Conservation (phyloP, 2,888 invertebrate genomes). For the Barypeithes pellucidus region DNA sequence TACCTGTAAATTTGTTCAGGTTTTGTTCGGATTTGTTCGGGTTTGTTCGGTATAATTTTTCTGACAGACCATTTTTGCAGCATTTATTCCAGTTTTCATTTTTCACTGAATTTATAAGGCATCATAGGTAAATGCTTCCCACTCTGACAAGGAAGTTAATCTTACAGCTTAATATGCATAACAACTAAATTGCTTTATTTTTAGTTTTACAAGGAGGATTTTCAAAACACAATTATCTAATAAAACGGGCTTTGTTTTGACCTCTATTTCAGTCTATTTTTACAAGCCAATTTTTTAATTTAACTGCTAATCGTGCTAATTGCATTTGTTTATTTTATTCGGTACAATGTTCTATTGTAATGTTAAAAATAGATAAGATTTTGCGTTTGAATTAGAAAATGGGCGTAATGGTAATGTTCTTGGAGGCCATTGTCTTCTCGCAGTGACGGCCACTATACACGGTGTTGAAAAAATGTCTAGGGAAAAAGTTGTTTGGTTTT, state of each 20-base stretch:
- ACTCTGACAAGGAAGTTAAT: slow-evolving; percentile 7
- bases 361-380: slow-evolving; percentile 7
- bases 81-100: too few relatives aligned
- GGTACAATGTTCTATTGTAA: not conserved
- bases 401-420: too few relatives aligned
- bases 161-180: not conserved
- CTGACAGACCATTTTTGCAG: too few relatives aligned
- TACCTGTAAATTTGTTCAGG: too few relatives aligned
- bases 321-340: not conserved
- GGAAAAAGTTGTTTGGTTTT: too few relatives aligned
- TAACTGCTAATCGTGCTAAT: not conserved
- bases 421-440: too few relatives aligned
- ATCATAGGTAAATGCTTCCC: not conserved
- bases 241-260: slow-evolving; percentile 4
- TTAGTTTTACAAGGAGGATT: not conserved
- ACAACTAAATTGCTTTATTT: slow-evolving; percentile 21
- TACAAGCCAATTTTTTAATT: slow-evolving; percentile 7
- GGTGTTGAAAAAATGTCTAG: too few relatives aligned
- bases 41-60: too few relatives aligned
- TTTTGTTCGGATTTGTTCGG: too few relatives aligned
- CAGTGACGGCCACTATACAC: too few relatives aligned
- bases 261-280: slow-evolving; percentile 15
- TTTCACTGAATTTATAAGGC: too few relatives aligned
- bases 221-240: slow-evolving; percentile 2
- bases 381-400: not conserved